Base-by-base conservation (phyloP, 2,888 invertebrate genomes). In the Eurytoma adleriae region DNA sequence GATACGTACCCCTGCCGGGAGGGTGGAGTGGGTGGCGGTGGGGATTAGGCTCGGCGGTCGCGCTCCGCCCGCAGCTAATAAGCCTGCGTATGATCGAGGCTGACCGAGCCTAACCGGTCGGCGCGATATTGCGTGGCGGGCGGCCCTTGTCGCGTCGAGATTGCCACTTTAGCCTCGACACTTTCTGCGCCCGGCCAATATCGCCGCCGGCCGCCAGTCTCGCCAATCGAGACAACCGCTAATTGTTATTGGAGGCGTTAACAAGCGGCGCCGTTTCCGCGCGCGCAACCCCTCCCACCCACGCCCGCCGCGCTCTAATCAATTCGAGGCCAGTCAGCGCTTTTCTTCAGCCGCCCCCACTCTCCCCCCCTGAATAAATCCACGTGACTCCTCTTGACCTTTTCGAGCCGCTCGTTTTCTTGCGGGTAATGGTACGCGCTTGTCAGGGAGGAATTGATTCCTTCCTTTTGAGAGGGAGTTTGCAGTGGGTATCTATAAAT, bases 261-360 rank as follows among this genome's bases (percentile, higher is more conserved):
- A 73, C 59, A 67, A 24, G 24, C 74, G 54, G 57, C 61, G 24
- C n/a, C 82, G 82, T 83, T 86, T 84, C 84, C 82, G 79, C 82
- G 30, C 48, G 64, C 48, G 24, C 50, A n/a, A 14, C 10, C 61
- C 69, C n/a, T 24, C 54, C 30, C 61, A n/a, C 24, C 62, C 30
- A 14, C 40, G 12, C 61, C 59, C 30, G 71, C 12, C 4, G 20
- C 24, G 13, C 69, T 50, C n/a, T 48, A 56, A 67, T 82, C 80
- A 76, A 84, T 87, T 86, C 85, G 85, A 83, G 52, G 52, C 40
- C 24, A 0, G 52, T 68, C 48, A 56, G 64, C 69, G 57, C 77
- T 54, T 62, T 59, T 20, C 64, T 52, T n/a, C 12, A 16, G n/a
- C 48, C 30, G 30, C 67, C 54, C 57, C 12, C 16, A n/a, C 5